Conservation (phyloP, 2,113 vertebrate species). For the Damaliscus lunatus region DNA sequence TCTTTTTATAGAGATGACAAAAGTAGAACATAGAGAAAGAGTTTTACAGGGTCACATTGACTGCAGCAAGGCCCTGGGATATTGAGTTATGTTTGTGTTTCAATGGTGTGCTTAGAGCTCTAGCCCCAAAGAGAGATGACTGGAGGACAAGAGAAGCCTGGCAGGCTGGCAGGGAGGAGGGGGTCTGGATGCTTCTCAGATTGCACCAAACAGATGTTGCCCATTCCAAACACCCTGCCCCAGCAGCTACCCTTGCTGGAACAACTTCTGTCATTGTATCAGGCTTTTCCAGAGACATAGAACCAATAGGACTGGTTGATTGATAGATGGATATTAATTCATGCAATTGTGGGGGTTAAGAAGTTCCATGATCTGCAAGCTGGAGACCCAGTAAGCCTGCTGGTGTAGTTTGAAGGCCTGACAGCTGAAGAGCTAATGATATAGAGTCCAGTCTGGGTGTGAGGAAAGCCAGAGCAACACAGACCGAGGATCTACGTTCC, state of each 20-base stretch:
- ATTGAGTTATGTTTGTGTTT: background rate
- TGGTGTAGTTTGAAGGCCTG: background rate
- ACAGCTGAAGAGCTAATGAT: background rate
- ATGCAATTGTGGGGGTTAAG: background rate
- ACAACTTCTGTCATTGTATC: background rate
- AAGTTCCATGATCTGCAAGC: background rate
- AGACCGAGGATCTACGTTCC: background rate
- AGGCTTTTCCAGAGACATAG: background rate
- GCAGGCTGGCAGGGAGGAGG: background rate
- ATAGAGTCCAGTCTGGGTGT: background rate
- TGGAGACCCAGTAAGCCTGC: background rate
- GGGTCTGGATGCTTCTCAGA: background rate
- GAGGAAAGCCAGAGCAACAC: background rate
- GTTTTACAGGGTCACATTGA: background rate
- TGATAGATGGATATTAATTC: background rate
- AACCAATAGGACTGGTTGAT: background rate
- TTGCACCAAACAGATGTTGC: background rate
- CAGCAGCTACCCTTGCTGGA: background rate
- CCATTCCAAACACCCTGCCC: background rate
- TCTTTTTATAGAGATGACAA: background rate
- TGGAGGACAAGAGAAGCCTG: background rate
- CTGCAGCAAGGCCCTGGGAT: background rate
- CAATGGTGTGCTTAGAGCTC: background rate
- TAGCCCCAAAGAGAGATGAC: background rate
- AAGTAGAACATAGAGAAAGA: background rate